A percentile compares a stretch with the other conserved stretches of the same genome.
These are phyloP conservation scores for Desmodus rotundus DNA, from an alignment of 2,113 vertebrate species.

Conservation along the genomic window DNA sequence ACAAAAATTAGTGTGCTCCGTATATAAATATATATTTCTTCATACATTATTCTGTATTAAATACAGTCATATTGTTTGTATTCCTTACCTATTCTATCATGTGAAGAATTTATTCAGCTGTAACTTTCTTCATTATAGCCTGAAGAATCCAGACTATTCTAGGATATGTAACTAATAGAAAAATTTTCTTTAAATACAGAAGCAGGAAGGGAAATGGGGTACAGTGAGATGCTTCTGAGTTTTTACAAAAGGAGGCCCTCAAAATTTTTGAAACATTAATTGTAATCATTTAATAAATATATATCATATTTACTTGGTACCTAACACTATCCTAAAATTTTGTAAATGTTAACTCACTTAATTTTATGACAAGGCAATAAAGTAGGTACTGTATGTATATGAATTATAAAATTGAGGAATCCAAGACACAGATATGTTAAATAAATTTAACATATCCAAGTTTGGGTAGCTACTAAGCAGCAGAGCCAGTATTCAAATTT, in stretches of 20 bases:
- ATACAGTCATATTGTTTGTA: not conserved
- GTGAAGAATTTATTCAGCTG: conserved; percentile 19
- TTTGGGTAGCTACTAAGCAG: not conserved
- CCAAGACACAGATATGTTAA: not conserved
- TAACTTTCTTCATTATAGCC: not conserved
- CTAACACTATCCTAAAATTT: not conserved
- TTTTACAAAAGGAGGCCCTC: not conserved
- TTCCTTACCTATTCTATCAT: not conserved
- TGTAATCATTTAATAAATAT: not conserved
- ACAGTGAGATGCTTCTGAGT: not conserved
- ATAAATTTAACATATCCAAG: not conserved
- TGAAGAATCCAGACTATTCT: not conserved
- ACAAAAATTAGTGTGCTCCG: not conserved
- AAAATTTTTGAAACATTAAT: not conserved
- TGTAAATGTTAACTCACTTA: not conserved
- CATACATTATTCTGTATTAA: not conserved
- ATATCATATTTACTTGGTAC: not conserved
- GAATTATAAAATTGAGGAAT: not conserved
- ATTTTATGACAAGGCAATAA: not conserved
- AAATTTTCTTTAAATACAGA: not conserved
- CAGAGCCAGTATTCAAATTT: not conserved
- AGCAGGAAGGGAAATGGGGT: not conserved
- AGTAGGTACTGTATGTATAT: not conserved
- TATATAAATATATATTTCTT: not conserved
- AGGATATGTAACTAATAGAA: not conserved